phyloP scores from a whole-genome alignment of 2,888 invertebrate genomes.

The Nephrotoma appendiculata region DNA sequence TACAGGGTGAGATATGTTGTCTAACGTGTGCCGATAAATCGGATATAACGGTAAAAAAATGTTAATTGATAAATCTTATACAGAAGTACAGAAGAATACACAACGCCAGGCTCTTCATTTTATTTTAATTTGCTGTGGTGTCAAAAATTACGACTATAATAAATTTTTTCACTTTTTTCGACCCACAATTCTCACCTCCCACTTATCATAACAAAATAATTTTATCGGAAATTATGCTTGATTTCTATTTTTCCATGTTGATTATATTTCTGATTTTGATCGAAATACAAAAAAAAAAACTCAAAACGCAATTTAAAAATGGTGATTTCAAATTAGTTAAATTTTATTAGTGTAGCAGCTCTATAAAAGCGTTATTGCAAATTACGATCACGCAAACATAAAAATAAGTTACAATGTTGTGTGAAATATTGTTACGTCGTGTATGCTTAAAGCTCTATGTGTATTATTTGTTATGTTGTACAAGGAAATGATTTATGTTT shows the following conservation, averaged over 20 bases:
- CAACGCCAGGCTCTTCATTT: no score
- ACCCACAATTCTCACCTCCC: neutral
- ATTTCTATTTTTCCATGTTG: neutral
- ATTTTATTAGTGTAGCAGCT: neutral
- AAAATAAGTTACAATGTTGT: neutral
- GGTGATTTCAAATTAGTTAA: neutral
- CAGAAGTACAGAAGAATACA: no score
- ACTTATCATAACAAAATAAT: neutral
- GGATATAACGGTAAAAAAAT: no score
- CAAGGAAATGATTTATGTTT: neutral
- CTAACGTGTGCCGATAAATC: no score
- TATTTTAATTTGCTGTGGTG: no score
- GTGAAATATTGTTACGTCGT: neutral
- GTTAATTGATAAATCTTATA: no score
- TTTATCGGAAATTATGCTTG: neutral
- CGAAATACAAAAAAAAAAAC: neutral
- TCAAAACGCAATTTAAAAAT: neutral
- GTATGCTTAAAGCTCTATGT: neutral
- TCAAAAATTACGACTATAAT: no score
- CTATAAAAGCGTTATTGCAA: neutral
- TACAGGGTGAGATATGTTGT: no score
- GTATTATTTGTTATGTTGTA: no score
- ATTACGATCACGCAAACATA: neutral
- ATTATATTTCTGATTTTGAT: neutral
- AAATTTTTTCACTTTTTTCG: neutral